Base-by-base conservation (phyloP, 2,888 invertebrate genomes). In the Choristoneura rosaceana region DNA sequence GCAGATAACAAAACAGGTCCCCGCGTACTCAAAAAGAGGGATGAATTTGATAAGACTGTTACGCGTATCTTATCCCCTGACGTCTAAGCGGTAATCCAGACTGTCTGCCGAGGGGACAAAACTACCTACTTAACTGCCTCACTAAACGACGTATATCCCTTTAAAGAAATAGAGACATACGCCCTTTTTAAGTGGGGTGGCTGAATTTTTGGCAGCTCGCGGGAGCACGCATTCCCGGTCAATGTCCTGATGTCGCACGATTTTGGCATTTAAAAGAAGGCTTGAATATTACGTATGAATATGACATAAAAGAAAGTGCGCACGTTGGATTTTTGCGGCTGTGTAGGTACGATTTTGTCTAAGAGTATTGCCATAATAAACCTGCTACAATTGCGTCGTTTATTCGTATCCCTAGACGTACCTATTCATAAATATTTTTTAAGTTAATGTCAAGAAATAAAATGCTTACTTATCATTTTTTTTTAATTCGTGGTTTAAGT, bases 1-100 rank as follows among this genome's bases (percentile, higher is more conserved):
- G 7, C 14, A 9, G 4, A 15, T 12, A 4, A 9, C 12, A 12
- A n/a, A 52, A 52, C 17, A 38, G 64, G 52, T 52, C 15, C 25
- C 68, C 41, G 17, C 47, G 41, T 34, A 43, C 59, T 68, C 34
- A 50, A 64, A 52, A 63, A 43, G 63, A 67, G 67, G 73, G 52
- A 73, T 68, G 69, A 69, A 73, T 69, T 59, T 68, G 71, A 73
- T 73, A 68, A 73, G 68, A 64, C n/a, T 52, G 63, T 69, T 64
- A 64, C 52, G 66, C 61, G 50, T 69, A 69, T 52, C 63, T 64
- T 64, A 64, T 73, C 25, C 41, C 68, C 59, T 55, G 65, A 41
- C 68, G 60, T 69, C 69, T 58, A 50, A 17, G 50, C 59, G 59
- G 63, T 73, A 69, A 73, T 69, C 73, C 73, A 73, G 73, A 59